Base-by-base conservation (phyloP, 30 jellyfish, hydroid and myxozoan genomes). In the Hydractinia symbiolongicarpus region DNA sequence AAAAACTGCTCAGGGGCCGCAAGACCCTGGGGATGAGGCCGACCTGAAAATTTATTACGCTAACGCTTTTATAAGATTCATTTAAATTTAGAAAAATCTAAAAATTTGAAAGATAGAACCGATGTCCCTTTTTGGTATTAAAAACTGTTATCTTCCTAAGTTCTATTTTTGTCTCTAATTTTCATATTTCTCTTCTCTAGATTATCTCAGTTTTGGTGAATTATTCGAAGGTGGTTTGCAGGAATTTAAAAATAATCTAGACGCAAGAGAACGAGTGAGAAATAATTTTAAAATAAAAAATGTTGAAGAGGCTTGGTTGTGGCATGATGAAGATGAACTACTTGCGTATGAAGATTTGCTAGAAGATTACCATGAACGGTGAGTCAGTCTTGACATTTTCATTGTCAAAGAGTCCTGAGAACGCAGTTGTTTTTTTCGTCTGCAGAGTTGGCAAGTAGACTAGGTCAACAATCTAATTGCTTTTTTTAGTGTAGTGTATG, bases 301-400 rank as follows among this genome's bases (percentile, higher is more conserved):
- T 16, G 66, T 57, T n/a, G 90, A 81, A 19, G 82, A 90, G 64
- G 67, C 94, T 4, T 76, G 95, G 94, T 61, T 90, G 55, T 90
- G 97, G 97, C 97, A 90, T 80, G 97, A 90, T 61, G 97, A 90
- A 71, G 97, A 90, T 56, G 97, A 86, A n/a, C 83, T 90, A 15
- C 81, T 90, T 0, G 87, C 76, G 20, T 90, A 9, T 64, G 95
- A 90, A 15, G 95, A 85, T 61, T 88, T 85, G 7, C 66, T 85
- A 49, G 87, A 79, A 77, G 78, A 86, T 53, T 90, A 81, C 82
- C 97, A 90, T 55, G 78, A 90, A 57, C 81, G 95, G 97, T 90
- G 44, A 54, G 75, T 64, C 19, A 64, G 3, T 11, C 17, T 16
- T 58, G 19, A 1, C 69, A 58, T 58, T 11, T 3, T 1, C 69